A percentile compares a stretch with the other conserved stretches of the same genome.
Evolutionary conservation across 2,113 vertebrate genomes (phyloP).

Genomic region (Cephalopterus ornatus): DNA sequence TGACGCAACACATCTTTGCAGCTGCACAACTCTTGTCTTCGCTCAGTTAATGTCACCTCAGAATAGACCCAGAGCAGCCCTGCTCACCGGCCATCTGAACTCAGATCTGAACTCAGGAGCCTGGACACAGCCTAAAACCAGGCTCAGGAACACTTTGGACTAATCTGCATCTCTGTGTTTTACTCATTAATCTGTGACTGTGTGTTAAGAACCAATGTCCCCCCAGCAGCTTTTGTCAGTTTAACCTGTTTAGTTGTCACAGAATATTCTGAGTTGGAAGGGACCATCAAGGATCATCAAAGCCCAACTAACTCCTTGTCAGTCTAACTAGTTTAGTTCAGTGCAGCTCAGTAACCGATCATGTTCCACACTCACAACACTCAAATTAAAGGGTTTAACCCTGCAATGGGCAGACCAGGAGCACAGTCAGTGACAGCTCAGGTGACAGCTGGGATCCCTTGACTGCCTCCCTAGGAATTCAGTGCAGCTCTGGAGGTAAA

Average conservation of each 20-base stretch:
- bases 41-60: neutral
- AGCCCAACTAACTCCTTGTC: neutral
- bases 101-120: neutral
- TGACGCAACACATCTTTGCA: neutral
- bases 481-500: neutral
- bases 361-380: neutral
- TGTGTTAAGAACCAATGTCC: neutral
- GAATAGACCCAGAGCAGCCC: neutral
- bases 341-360: neutral
- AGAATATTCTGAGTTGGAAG: neutral
- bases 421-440: neutral
- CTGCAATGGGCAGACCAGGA: fast-evolving
- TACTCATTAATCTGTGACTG: neutral
- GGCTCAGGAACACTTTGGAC: neutral
- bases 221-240: neutral
- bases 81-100: neutral
- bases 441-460: neutral
- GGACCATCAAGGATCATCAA: neutral
- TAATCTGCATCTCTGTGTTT: neutral
- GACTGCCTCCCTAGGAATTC: fast-evolving
- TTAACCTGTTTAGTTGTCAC: neutral
- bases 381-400: neutral
- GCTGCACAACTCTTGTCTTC: neutral
- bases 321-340: neutral
- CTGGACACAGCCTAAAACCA: neutral